Conservation (phyloP, 2,797 vertebrate species). For the Argyrosomus regius region DNA sequence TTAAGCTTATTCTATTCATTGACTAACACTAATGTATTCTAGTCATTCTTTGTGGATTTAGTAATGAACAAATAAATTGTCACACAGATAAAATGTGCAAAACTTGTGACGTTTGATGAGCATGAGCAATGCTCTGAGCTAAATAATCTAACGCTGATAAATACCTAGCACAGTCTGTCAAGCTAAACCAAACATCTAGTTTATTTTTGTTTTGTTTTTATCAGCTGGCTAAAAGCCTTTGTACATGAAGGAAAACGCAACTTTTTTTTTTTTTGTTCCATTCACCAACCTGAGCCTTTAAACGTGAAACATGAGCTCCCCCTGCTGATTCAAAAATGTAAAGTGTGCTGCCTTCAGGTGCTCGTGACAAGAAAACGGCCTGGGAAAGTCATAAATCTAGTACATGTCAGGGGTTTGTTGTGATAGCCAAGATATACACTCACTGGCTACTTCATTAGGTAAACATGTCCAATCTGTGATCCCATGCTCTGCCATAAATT, state of each 20-base stretch:
- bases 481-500: too few relatives aligned
- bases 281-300: background rate
- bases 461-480: too few relatives aligned
- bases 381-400: too few relatives aligned
- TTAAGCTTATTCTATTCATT: constrained; percentile 22
- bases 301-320: constrained; percentile 59
- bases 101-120: constrained; percentile 19
- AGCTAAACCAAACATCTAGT: constrained; percentile 38
- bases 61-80: constrained; percentile 22
- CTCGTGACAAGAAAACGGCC: background rate
- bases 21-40: background rate
- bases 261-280: background rate
- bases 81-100: constrained; percentile 2
- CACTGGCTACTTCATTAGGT: too few relatives aligned
- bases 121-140: constrained; percentile 3
- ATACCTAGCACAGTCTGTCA: constrained; percentile 8
- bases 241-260: constrained; percentile 3
- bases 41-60: constrained; percentile 9
- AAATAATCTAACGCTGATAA: constrained; percentile 30
- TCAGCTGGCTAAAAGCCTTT: constrained; percentile 30
- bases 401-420: background rate
- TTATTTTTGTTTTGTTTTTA: background rate
- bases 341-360: constrained; percentile 34
- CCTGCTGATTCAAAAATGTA: constrained; percentile 50
- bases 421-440: background rate